These are phyloP conservation scores for Pontoporia blainvillei DNA, from an alignment of 2,113 vertebrate genomes.

Conservation along the genomic window DNA sequence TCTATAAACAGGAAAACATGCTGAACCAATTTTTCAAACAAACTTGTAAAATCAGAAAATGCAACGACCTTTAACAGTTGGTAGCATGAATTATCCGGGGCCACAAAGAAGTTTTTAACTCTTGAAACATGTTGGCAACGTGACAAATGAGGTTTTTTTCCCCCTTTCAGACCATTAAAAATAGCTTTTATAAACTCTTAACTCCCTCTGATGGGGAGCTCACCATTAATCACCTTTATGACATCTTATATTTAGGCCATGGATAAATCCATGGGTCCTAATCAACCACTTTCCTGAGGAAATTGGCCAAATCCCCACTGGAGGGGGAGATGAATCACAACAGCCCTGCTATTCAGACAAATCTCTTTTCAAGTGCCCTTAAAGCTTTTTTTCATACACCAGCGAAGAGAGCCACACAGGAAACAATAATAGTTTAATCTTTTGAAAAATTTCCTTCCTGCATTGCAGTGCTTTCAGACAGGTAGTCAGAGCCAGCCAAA, in stretches of 20 bases:
- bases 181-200: slow-evolving; percentile 80
- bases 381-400: slow-evolving; percentile 77
- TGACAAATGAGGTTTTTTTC: slow-evolving; percentile 77
- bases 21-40: slow-evolving; percentile 77
- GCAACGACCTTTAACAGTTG: slow-evolving; percentile 69
- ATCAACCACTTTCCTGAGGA: slow-evolving; percentile 89
- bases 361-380: slow-evolving; percentile 85
- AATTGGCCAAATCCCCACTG: slow-evolving; percentile 83
- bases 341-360: slow-evolving; percentile 83
- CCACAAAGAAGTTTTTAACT: slow-evolving; percentile 82
- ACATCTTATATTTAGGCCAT: slow-evolving; percentile 79
- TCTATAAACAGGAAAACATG: slow-evolving; percentile 77
- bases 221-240: slow-evolving; percentile 85
- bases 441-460: slow-evolving; percentile 90
- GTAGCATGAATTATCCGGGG: slow-evolving; percentile 76
- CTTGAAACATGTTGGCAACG: slow-evolving; percentile 76
- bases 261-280: slow-evolving; percentile 81
- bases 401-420: slow-evolving; percentile 85
- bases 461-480: slow-evolving; percentile 79
- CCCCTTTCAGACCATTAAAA: slow-evolving; percentile 79
- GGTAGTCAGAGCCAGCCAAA: slow-evolving; percentile 81
- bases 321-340: slow-evolving; percentile 81
- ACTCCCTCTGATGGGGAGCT: slow-evolving; percentile 80
- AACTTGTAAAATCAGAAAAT: slow-evolving; percentile 78
- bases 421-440: slow-evolving; percentile 91